A percentile compares a stretch with the other conserved stretches of the same genome.
These are phyloP conservation scores for Planiliza haematocheilus DNA, from an alignment of 2,113 vertebrate genomes.

Conservation along the genomic window DNA sequence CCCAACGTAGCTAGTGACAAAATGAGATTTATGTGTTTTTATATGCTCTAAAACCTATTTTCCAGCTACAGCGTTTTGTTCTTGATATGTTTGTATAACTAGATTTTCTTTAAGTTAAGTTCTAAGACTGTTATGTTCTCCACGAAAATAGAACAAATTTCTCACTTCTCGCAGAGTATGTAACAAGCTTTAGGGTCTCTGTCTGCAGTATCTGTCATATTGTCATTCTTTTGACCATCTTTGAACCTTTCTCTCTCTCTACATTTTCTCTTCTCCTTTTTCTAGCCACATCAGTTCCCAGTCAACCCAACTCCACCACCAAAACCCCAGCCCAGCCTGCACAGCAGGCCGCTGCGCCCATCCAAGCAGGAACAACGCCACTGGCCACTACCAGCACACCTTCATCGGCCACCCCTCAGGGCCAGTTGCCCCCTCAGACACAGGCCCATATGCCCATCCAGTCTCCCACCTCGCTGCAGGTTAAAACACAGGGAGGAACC, in stretches of 20 bases:
- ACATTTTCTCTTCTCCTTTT: not conserved
- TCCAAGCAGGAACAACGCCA: conserved; percentile 73
- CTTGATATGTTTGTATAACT: no score
- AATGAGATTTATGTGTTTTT: not conserved
- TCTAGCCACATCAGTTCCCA: conserved; percentile 49
- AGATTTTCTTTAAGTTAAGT: not conserved
- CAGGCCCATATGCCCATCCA: conserved; percentile 86
- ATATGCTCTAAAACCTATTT: no score
- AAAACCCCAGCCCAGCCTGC: conserved; percentile 79
- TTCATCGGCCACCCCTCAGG: conserved; percentile 78
- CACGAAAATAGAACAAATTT: no score
- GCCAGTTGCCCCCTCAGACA: conserved; percentile 84
- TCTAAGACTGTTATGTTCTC: no score
- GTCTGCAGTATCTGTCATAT: not conserved
- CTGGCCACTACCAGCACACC: conserved; percentile 73
- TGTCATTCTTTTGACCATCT: not conserved
- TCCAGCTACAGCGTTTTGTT: no score
- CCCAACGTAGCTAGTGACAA: not conserved
- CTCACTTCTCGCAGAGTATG: no score
- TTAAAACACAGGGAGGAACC: conserved; percentile 81
- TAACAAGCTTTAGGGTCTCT: not conserved
- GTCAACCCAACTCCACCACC: conserved; percentile 73
- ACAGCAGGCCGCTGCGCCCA: conserved; percentile 80
- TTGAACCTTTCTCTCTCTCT: not conserved
- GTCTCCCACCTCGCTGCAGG: conserved; percentile 79